phyloP scores from a whole-genome alignment of 2,888 invertebrate species.

The Euproctis similis region DNA sequence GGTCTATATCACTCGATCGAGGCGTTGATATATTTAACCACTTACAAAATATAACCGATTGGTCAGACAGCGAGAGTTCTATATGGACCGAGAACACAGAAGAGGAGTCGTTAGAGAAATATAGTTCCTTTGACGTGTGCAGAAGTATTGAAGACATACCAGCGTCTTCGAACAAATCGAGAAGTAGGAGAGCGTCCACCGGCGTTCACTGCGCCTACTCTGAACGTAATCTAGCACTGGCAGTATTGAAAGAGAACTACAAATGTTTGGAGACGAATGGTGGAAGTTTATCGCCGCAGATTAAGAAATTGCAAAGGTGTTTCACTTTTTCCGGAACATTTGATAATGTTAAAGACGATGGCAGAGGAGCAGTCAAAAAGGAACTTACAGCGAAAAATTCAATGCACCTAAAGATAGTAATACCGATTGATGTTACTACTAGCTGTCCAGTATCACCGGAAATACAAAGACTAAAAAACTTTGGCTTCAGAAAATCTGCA shows the following conservation, averaged over 20 bases:
- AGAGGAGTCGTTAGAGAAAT: slow-evolving; percentile 36
- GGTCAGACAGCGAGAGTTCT: slow-evolving; percentile 42
- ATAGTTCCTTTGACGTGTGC: slow-evolving; percentile 33
- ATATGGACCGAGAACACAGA: slow-evolving; percentile 53
- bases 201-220: slow-evolving; percentile 31
- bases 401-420: slow-evolving; percentile 8
- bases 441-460: slow-evolving; percentile 38
- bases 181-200: slow-evolving; percentile 61
- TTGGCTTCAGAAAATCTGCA: slow-evolving; percentile 25
- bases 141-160: slow-evolving; percentile 64
- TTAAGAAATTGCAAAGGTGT: slow-evolving; percentile 49
- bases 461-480: slow-evolving; percentile 36
- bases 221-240: slow-evolving; percentile 38
- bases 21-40: slow-evolving; percentile 56
- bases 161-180: slow-evolving; percentile 51
- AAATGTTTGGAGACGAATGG: slow-evolving; percentile 39
- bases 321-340: slow-evolving; percentile 45
- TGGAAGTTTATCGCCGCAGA: slow-evolving; percentile 42
- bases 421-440: slow-evolving; percentile 18
- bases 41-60: slow-evolving; percentile 45
- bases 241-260: slow-evolving; percentile 49
- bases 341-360: slow-evolving; percentile 31
- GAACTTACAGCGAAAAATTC: slow-evolving; percentile 5
- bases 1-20: slow-evolving; percentile 57
- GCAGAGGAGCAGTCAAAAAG: slow-evolving; percentile 14